Evolutionary conservation across 2,113 vertebrate species (phyloP).

Genomic region (Paradisaea rubra): DNA sequence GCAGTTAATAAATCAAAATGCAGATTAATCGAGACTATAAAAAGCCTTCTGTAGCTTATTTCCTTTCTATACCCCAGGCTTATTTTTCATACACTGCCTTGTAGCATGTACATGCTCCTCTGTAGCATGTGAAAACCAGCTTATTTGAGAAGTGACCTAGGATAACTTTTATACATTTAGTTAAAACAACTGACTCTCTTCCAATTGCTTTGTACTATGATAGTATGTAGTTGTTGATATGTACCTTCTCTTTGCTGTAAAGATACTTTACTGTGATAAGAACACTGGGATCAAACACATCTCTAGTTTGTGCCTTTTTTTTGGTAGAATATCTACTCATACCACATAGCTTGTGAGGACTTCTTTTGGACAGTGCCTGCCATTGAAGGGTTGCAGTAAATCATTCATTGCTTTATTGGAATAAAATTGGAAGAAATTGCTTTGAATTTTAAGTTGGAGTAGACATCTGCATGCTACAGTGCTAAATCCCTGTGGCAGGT

Average conservation of each 20-base stretch:
- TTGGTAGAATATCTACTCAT: not conserved
- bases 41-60: not conserved
- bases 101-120: not conserved
- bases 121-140: not conserved
- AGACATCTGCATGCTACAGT: accelerated
- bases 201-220: not conserved
- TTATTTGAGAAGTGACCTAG: not conserved
- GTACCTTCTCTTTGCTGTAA: not conserved
- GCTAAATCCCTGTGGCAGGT: not conserved
- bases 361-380: not conserved
- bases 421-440: not conserved
- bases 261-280: not conserved
- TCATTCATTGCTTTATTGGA: not conserved
- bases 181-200: not conserved
- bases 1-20: not conserved
- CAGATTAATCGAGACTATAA: not conserved
- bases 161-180: not conserved
- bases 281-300: not conserved
- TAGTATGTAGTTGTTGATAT: not conserved
- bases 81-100: not conserved
- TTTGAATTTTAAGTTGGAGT: not conserved
- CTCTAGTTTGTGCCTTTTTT: not conserved
- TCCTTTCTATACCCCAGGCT: not conserved
- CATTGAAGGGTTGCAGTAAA: not conserved
- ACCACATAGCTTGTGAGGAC: not conserved